These are phyloP conservation scores for Yasuhikotakia modesta DNA, from an alignment of 2,797 vertebrate genomes.

Conservation along the genomic window DNA sequence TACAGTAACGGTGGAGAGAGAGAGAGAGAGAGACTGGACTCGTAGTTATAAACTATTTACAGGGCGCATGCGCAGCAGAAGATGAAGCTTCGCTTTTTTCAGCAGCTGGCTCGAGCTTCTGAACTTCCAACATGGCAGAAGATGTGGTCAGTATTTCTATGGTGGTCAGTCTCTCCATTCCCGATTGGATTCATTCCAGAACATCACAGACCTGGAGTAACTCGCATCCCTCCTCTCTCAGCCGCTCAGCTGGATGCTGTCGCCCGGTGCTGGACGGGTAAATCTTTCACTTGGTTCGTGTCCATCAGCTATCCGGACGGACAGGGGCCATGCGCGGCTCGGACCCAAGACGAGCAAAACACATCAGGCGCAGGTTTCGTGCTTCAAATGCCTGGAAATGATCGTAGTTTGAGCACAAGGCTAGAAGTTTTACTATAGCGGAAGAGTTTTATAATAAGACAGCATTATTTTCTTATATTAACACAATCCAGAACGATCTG, in stretches of 20 bases:
- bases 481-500: neutral
- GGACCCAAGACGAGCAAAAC: slow-evolving; percentile 36
- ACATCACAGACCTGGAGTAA: slow-evolving; percentile 75
- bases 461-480: neutral
- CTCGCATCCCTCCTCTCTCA: slow-evolving; percentile 77
- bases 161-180: slow-evolving; percentile 89
- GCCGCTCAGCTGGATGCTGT: slow-evolving; percentile 71
- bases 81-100: slow-evolving; percentile 81
- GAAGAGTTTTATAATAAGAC: slow-evolving; percentile 18
- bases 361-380: neutral
- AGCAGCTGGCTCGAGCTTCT: slow-evolving; percentile 94
- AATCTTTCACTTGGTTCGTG: slow-evolving; percentile 68
- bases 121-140: slow-evolving; percentile 99
- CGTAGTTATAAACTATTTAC: slow-evolving; percentile 36
- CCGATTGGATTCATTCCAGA: slow-evolving; percentile 87
- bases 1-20: neutral
- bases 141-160: slow-evolving; percentile 63
- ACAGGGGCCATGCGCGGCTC: slow-evolving; percentile 56
- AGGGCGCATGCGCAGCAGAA: slow-evolving; percentile 86
- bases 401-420: slow-evolving; percentile 5
- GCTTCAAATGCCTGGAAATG: neutral
- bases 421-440: slow-evolving; percentile 29
- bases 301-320: slow-evolving; percentile 49
- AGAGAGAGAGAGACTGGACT: slow-evolving; percentile 14
- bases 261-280: slow-evolving; percentile 83